Evolutionary conservation across 2,797 vertebrate genomes (phyloP).

Genomic region (Tauraco hartlaubi): DNA sequence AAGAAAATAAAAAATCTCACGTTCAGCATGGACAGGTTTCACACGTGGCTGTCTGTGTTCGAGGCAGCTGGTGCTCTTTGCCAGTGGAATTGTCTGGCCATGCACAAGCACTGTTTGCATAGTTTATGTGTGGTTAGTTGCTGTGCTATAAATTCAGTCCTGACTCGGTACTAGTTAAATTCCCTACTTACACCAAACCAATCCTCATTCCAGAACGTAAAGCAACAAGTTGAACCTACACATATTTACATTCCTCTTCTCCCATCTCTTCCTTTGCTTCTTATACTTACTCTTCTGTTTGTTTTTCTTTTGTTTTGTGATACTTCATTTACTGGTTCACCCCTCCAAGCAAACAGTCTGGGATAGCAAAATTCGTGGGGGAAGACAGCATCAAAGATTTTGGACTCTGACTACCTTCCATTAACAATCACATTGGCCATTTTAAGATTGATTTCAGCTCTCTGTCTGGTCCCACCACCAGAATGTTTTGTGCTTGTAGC

Average conservation of each 20-base stretch:
- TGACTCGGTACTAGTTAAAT: background rate
- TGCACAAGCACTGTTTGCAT: no score
- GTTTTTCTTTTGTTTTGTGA: background rate
- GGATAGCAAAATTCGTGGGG: background rate
- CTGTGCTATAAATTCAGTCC: background rate
- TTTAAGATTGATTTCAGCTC: background rate
- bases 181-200: background rate
- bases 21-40: background rate
- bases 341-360: background rate
- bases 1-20: background rate
- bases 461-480: background rate
- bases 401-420: background rate
- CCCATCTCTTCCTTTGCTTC: background rate
- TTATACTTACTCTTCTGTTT: background rate
- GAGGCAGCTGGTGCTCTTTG: background rate
- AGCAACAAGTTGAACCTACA: background rate
- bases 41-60: fast-evolving
- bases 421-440: background rate
- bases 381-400: background rate
- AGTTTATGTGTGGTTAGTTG: background rate
- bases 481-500: background rate
- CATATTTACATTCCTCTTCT: background rate
- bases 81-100: background rate
- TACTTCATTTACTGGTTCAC: background rate
- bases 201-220: background rate